These are phyloP conservation scores for Deroptyus accipitrinus DNA, from an alignment of 2,113 vertebrate species.

Conservation along the genomic window DNA sequence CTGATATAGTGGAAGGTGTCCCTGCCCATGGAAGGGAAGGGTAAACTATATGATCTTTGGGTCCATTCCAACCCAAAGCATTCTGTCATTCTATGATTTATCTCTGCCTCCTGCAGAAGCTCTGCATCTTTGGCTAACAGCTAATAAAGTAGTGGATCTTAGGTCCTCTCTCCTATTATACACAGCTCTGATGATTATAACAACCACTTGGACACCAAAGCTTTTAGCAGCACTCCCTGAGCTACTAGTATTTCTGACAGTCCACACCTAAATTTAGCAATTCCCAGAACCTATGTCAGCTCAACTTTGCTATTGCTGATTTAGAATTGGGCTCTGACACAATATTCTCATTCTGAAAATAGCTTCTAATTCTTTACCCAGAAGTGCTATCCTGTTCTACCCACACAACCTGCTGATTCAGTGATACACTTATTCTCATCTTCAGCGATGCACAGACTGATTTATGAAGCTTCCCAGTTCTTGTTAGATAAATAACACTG, in stretches of 20 bases:
- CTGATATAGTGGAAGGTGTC: neutral
- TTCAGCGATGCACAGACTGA: neutral
- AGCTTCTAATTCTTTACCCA: conserved; percentile 1
- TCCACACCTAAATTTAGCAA: conserved; percentile 41
- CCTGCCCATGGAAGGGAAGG: neutral
- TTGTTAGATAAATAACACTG: neutral
- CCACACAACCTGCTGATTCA: neutral
- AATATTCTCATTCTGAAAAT: conserved; percentile 51
- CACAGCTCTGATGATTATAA: neutral
- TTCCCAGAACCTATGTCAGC: conserved; percentile 11
- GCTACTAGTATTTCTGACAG: conserved; percentile 10
- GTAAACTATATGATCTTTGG: neutral
- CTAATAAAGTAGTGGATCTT: neutral
- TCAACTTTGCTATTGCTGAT: conserved; percentile 16
- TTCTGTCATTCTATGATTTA: neutral
- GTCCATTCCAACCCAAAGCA: neutral
- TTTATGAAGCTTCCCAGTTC: neutral
- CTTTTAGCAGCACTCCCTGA: neutral
- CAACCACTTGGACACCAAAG: neutral
- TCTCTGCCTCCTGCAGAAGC: neutral
- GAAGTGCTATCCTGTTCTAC: neutral
- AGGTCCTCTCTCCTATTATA: neutral
- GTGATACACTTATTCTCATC: neutral
- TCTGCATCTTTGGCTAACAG: neutral
- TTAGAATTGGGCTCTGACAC: conserved; percentile 40